Conservation (phyloP, 2,797 vertebrate species). For the Scolopax bukidnonensis region DNA sequence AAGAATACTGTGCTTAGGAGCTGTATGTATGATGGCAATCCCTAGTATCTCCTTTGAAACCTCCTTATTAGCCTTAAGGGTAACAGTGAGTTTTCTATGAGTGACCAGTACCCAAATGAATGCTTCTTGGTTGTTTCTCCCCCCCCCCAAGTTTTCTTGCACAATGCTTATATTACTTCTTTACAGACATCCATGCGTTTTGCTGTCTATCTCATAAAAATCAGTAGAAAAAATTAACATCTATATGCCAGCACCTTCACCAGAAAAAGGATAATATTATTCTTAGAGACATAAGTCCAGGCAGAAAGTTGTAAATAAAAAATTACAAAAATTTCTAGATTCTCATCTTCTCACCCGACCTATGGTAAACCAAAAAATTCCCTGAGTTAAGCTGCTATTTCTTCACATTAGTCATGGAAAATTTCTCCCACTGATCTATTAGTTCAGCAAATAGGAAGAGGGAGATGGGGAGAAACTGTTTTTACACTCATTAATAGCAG, state of each 20-base stretch:
- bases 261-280: background rate
- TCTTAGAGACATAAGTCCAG: background rate
- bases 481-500: conserved; percentile 47
- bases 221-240: background rate
- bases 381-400: conserved; percentile 26
- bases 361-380: conserved; percentile 29
- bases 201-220: background rate
- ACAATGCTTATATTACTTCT: background rate
- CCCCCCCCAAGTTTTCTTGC: background rate
- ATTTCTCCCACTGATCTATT: conserved; percentile 41
- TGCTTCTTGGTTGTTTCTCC: fast-evolving
- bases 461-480: conserved; percentile 34
- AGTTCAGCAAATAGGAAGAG: conserved; percentile 40
- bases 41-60: background rate
- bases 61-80: background rate
- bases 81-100: background rate
- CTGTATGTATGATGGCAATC: fast-evolving
- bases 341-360: background rate
- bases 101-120: background rate
- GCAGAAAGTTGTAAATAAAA: background rate
- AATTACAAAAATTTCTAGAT: background rate
- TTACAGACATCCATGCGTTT: background rate
- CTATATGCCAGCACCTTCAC: background rate
- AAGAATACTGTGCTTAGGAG: background rate
- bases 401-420: conserved; percentile 31